These are phyloP conservation scores for Ciconia stormi DNA, from an alignment of 2,113 vertebrate genomes.

Conservation along the genomic window DNA sequence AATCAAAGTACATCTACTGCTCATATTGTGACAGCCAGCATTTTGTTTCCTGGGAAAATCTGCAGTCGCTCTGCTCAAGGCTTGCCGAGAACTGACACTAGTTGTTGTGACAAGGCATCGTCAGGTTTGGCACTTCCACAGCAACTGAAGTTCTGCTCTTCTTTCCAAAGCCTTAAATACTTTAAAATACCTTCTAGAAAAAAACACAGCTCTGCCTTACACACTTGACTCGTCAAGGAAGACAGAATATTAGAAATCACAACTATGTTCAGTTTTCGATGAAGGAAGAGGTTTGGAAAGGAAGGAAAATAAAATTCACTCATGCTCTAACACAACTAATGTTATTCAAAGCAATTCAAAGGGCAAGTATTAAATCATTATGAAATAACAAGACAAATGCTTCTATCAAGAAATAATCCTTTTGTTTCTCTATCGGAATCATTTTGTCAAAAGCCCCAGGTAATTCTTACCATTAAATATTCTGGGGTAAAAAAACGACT, in stretches of 20 bases:
- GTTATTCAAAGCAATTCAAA: background rate
- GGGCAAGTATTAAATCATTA: background rate
- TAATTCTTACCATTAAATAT: background rate
- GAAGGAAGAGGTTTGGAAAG: background rate
- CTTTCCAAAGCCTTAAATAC: background rate
- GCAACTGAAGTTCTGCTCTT: background rate
- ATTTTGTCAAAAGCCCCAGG: background rate
- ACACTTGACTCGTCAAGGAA: background rate
- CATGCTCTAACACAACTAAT: background rate
- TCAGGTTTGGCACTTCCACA: constrained; percentile 5
- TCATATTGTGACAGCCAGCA: background rate
- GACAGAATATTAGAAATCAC: background rate
- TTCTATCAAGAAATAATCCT: background rate
- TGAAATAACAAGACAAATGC: background rate
- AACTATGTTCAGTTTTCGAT: background rate
- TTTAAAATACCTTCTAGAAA: constrained; percentile 1
- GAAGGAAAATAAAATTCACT: background rate
- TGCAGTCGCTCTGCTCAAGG: background rate
- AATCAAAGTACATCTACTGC: background rate
- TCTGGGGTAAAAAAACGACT: background rate
- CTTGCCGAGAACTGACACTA: background rate
- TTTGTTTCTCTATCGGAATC: background rate
- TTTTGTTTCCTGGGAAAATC: constrained; percentile 18
- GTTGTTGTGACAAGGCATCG: constrained; percentile 29
- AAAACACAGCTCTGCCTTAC: background rate